Evolutionary conservation across 2,888 invertebrate genomes (phyloP).

Genomic region (Euplexia lucipara): DNA sequence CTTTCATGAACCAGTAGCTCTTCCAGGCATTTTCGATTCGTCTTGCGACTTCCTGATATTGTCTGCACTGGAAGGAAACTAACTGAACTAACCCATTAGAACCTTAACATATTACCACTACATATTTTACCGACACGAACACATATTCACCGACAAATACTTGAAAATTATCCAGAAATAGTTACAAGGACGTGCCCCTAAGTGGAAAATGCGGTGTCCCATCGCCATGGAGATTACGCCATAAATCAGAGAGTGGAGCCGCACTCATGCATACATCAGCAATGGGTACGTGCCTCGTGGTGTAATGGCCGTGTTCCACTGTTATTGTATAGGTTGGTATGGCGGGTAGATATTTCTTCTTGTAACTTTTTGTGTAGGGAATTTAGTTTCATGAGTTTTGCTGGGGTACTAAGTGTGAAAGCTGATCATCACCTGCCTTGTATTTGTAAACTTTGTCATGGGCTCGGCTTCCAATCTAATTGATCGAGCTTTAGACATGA

Average conservation of each 20-base stretch:
- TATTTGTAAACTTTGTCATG: too few species aligned
- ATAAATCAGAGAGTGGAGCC: conserved; percentile 71
- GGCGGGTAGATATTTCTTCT: conserved; percentile 15
- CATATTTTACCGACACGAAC: neutral
- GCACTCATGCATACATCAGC: conserved; percentile 64
- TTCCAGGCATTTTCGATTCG: too few species aligned
- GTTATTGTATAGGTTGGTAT: conserved; percentile 2
- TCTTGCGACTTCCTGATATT: too few species aligned
- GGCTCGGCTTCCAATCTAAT: too few species aligned
- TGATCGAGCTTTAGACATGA: too few species aligned
- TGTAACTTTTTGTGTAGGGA: conserved; percentile 6
- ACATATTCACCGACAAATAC: conserved; percentile 18
- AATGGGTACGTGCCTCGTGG: conserved; percentile 42
- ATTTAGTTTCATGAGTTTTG: too few species aligned
- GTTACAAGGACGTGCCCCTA: conserved; percentile 52
- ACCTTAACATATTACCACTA: neutral
- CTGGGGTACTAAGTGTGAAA: too few species aligned
- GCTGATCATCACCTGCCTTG: too few species aligned
- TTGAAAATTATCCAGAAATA: conserved; percentile 53
- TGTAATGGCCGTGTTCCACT: conserved; percentile 35
- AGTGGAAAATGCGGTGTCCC: conserved; percentile 69
- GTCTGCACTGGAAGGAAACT: too few species aligned
- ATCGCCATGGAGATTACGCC: conserved; percentile 71
- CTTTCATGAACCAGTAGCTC: too few species aligned
- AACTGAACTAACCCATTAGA: too few species aligned